Base-by-base conservation (phyloP, 2,888 invertebrate species). In the Steinernema carpocapsae region DNA sequence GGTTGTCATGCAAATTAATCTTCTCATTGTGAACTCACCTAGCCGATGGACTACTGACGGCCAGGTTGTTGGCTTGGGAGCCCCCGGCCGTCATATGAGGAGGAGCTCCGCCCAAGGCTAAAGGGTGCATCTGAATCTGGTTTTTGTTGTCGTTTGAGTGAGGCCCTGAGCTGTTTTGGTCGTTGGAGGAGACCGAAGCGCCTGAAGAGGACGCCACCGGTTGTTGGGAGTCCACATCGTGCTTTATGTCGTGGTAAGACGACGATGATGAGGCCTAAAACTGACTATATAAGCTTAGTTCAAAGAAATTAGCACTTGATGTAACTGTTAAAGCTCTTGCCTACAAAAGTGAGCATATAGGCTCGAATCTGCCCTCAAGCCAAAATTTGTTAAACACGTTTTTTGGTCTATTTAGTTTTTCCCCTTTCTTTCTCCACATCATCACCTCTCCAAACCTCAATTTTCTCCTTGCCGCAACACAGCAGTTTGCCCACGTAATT, bases 41-140 rank as follows among this genome's bases (percentile, higher is more conserved):
- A 48, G 80, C 79, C 4, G 83, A 82, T 71, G 83, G 82, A 77
- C 81, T 81, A 77, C 78, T 78, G 80, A 81, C 82, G 82, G 82
- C 81, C 74, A 76, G 76, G 32, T 76, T 77, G 75, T 78, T 80
- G 78, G 79, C 79, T 78, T 81, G 80, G 80, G 83, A 79, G 78
- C 80, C 77, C 76, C 81, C 82, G 80, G 79, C 83, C 80, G 82
- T 76, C 79, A 78, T 76, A 77, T 79, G 79, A 75, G 79, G 72
- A 71, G 52, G 46, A 19, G 78, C 79, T 79, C 83, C 83, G 82
- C 80, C 79, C 82, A 80, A 79, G 79, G 74, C 80, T 82, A 83
- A 83, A 83, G 83, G 83, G 83, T 82, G 82, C 64, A 64, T 64
- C 64, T 64, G 64, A 32, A 64, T 64, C 64, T 64, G 64, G 64